Conservation (phyloP, 2,797 vertebrate genomes). For the Danio tinwini region DNA sequence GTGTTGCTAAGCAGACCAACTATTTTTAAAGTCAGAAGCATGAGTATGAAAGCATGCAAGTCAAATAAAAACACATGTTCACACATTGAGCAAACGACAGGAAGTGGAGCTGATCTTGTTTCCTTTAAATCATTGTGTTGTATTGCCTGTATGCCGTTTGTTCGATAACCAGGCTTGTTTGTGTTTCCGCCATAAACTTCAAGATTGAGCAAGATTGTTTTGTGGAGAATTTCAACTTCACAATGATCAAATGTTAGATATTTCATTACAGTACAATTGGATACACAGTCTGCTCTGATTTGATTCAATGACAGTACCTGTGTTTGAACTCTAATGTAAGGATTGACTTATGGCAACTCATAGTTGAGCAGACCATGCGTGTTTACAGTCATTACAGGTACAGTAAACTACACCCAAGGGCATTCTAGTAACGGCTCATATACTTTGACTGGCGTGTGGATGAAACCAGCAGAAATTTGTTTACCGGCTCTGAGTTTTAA, state of each 20-base stretch:
- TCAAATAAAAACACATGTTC: background rate
- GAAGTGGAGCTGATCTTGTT: background rate
- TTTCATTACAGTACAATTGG: background rate
- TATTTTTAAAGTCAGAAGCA: background rate
- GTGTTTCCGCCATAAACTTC: background rate
- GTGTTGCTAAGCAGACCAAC: background rate
- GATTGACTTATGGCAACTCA: background rate
- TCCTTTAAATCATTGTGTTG: slow-evolving; percentile 3
- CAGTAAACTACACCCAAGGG: background rate
- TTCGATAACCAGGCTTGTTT: slow-evolving; percentile 8
- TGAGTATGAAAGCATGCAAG: no score
- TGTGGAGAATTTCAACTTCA: background rate
- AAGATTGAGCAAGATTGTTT: background rate
- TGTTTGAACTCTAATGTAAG: background rate
- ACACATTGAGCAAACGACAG: background rate
- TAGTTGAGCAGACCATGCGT: background rate
- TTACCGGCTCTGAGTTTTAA: background rate
- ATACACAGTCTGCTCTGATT: background rate
- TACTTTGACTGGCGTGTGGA: background rate
- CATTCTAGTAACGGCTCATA: background rate
- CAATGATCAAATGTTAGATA: background rate
- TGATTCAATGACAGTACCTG: background rate
- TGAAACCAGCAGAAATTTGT: background rate
- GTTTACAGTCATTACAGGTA: background rate
- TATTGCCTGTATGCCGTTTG: background rate